Conservation (phyloP, 2,888 invertebrate species). For the Leptopilina drosophilae region DNA sequence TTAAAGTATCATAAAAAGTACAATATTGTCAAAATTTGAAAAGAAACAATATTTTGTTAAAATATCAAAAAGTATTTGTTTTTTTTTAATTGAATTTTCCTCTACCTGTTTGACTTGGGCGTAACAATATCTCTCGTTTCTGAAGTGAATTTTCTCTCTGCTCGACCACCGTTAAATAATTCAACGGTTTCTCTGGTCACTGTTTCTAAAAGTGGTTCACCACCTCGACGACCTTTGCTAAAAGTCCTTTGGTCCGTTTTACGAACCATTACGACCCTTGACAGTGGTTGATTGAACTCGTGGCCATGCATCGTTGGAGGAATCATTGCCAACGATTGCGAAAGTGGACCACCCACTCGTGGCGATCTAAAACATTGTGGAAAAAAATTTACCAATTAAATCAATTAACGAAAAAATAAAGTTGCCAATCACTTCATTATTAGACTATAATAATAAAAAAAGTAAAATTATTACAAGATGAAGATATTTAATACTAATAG, state of each 20-base stretch:
- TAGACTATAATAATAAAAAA: too few species aligned
- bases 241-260: constrained; percentile 84
- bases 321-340: constrained; percentile 75
- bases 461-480: too few species aligned
- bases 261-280: constrained; percentile 83
- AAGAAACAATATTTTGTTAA: too few species aligned
- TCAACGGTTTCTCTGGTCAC: constrained; percentile 83
- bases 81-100: too few species aligned
- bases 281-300: constrained; percentile 77
- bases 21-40: too few species aligned
- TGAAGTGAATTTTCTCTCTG: constrained; percentile 82
- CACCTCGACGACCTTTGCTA: constrained; percentile 80
- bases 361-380: constrained; percentile 68
- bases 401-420: too few species aligned
- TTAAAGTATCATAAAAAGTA: too few species aligned
- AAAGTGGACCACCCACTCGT: constrained; percentile 74
- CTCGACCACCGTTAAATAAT: constrained; percentile 82
- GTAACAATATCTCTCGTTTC: constrained; percentile 80
- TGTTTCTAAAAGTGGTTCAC: constrained; percentile 82
- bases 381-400: constrained; percentile 41
- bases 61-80: too few species aligned
- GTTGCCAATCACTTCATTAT: too few species aligned
- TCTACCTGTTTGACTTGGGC: constrained; percentile 74
- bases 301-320: constrained; percentile 76
- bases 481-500: too few species aligned